Evolutionary conservation across 2,113 vertebrate genomes (phyloP).

Genomic region (Oxyruncus cristatus): DNA sequence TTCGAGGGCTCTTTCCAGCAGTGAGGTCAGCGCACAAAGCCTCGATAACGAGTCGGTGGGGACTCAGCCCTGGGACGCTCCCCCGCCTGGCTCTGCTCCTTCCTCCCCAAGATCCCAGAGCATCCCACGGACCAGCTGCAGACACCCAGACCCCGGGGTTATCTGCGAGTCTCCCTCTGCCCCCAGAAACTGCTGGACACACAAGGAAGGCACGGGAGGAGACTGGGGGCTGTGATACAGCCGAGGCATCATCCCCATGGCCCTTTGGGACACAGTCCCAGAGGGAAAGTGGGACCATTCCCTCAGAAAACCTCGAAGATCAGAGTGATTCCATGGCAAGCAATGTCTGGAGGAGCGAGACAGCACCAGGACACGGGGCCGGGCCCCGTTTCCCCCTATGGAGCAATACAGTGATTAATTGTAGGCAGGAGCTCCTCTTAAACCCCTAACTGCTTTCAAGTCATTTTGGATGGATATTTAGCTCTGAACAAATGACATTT

Average conservation of each 20-base stretch:
- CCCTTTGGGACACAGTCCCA: fast-evolving
- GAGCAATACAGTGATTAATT: neutral
- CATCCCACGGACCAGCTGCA: neutral
- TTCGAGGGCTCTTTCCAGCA: neutral
- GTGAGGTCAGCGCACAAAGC: neutral
- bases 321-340: fast-evolving
- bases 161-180: neutral
- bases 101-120: neutral
- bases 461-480: neutral
- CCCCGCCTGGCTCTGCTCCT: neutral
- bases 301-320: neutral
- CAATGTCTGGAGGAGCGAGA: fast-evolving
- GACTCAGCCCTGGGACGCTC: neutral
- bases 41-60: neutral
- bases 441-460: neutral
- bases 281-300: neutral
- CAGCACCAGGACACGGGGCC: fast-evolving
- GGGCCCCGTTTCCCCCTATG: fast-evolving
- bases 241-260: fast-evolving
- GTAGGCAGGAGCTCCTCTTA: neutral
- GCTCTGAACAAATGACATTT: neutral
- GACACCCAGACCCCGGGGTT: fast-evolving
- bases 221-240: too few relatives aligned
- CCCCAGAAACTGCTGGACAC: fast-evolving
- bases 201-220: fast-evolving